A percentile compares a stretch with the other conserved stretches of the same genome.
Conservation (phyloP, 2,113 vertebrate genomes). For the Lepus europaeus region DNA sequence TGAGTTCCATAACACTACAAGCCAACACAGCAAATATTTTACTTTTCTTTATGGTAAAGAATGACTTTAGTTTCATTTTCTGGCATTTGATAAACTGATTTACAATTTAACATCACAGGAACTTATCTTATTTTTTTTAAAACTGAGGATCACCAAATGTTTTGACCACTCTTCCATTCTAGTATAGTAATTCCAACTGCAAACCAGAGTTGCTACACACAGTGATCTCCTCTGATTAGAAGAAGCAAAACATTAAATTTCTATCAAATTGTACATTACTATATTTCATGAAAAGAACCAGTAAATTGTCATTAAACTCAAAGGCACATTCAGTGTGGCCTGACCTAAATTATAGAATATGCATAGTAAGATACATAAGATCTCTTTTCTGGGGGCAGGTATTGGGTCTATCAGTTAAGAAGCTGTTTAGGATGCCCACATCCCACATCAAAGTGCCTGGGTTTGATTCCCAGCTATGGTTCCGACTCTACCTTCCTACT, state of each 20-base stretch:
- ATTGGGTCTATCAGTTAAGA: too few relatives aligned
- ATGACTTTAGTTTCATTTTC: background rate
- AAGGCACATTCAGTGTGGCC: background rate
- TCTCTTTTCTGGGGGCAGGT: background rate
- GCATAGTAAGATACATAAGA: background rate
- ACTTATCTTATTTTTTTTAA: background rate
- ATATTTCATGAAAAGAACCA: background rate
- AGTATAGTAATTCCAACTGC: background rate
- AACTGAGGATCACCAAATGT: background rate
- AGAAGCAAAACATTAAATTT: background rate
- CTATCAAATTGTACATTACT: background rate
- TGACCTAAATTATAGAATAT: background rate
- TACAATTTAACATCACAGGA: background rate
- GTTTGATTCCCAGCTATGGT: too few relatives aligned
- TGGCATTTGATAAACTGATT: background rate
- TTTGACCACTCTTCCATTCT: background rate
- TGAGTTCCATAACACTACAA: background rate
- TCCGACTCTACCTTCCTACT: too few relatives aligned
- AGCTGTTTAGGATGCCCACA: too few relatives aligned
- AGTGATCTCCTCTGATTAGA: background rate
- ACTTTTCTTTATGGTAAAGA: background rate
- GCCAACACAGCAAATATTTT: background rate
- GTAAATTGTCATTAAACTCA: background rate
- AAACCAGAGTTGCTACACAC: background rate
- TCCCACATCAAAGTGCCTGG: too few relatives aligned